Conservation (phyloP, 2,113 vertebrate species). For the Centropus unirufus region DNA sequence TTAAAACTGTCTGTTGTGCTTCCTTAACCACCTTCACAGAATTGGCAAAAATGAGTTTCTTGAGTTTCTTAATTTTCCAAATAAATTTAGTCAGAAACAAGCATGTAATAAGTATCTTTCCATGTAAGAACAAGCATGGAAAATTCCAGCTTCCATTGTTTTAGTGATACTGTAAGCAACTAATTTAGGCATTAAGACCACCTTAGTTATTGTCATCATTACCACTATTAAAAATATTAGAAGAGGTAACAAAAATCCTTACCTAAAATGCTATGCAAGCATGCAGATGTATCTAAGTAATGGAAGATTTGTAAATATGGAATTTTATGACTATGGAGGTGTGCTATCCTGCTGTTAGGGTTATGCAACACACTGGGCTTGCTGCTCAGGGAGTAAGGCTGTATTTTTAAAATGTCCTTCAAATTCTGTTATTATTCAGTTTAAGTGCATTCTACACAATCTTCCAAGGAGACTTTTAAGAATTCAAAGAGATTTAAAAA, state of each 20-base stretch:
- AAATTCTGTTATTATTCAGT: neutral
- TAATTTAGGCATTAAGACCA: neutral
- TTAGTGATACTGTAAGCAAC: neutral
- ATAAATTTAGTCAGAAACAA: neutral
- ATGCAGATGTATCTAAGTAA: neutral
- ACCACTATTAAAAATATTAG: neutral
- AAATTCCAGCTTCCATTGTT: neutral
- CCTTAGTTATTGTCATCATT: neutral
- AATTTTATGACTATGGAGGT: neutral
- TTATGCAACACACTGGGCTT: neutral
- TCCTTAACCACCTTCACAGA: neutral
- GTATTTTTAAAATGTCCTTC: neutral
- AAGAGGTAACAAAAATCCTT: neutral
- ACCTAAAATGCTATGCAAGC: neutral
- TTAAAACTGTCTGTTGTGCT: neutral
- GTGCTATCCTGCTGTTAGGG: neutral
- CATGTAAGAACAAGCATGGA: neutral
- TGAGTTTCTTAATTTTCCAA: neutral
- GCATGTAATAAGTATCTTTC: no score
- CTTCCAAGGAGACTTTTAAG: neutral
- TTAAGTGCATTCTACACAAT: neutral
- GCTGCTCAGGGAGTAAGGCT: neutral
- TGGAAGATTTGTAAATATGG: neutral
- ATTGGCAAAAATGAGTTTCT: neutral
- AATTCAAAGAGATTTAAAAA: neutral